phyloP scores from a whole-genome alignment of 2,113 vertebrate species.

The Pangasianodon gigas region DNA sequence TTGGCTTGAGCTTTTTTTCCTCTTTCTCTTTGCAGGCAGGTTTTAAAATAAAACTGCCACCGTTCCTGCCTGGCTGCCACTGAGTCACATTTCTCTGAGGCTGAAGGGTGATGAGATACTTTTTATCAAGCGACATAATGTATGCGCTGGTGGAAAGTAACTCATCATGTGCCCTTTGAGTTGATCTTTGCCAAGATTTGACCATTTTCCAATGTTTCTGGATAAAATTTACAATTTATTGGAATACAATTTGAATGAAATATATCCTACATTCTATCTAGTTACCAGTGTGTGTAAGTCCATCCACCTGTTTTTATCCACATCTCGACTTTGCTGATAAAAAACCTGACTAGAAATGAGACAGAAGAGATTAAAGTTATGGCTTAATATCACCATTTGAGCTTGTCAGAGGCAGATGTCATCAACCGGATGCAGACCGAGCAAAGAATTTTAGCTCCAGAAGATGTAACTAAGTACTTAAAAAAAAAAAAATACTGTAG shows the following conservation, averaged over 20 bases:
- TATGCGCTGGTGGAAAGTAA: slow-evolving; percentile 11
- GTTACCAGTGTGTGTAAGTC: not conserved
- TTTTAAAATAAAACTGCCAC: slow-evolving; percentile 50
- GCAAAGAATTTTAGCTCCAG: not conserved
- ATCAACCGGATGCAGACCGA: not conserved
- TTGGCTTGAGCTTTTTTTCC: slow-evolving; percentile 14
- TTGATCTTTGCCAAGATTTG: not conserved
- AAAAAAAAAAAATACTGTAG: not conserved
- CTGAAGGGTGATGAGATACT: slow-evolving; percentile 36
- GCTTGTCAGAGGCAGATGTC: not conserved
- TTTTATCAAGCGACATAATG: slow-evolving; percentile 32
- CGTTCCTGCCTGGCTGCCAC: slow-evolving; percentile 19
- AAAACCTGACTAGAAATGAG: not conserved
- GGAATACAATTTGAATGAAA: not conserved
- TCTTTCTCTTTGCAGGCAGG: slow-evolving; percentile 24
- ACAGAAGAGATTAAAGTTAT: not conserved
- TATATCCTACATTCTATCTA: not conserved
- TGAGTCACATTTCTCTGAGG: slow-evolving; percentile 39
- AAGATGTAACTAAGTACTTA: not conserved
- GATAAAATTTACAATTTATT: not conserved
- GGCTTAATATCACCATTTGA: not conserved
- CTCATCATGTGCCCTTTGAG: slow-evolving; percentile 14
- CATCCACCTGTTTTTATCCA: not conserved
- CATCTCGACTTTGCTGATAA: not conserved
- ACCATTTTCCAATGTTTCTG: not conserved